Base-by-base conservation (phyloP, 1,140 invertebrate genomes). In the Cryptotermes secundus region DNA sequence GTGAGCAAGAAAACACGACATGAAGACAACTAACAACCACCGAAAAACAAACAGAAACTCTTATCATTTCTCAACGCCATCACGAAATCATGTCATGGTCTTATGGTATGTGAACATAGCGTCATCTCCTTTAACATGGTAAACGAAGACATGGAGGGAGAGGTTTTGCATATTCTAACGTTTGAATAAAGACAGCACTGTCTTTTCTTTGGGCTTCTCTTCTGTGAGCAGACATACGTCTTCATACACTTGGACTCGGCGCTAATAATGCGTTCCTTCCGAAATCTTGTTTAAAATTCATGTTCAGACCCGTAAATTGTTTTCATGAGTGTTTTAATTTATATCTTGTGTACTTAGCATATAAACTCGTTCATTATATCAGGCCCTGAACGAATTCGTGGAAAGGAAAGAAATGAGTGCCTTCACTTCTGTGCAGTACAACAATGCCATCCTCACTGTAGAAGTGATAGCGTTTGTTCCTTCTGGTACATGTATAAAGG, bases 51-150 rank as follows among this genome's bases (percentile, higher is more conserved):
- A 59, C 53, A 72, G 26, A 72, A 72, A 31, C 9, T 72, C 59
- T 72, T 72, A n/a, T 2, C 59, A 72, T 72, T 72, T 72, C 59
- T 72, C 59, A 72, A 31, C 59, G 59, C 59, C 59, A 31, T 72
- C 59, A 72, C 59, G n/a, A 72, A 72, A 31, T 31, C 59, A 72
- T 72, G 59, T 72, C 59, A 72, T 72, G 59, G 26, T 72, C 59
- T 72, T 72, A 31, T n/a, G 59, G 59, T 14, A 72, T 31, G 16
- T 31, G 59, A 31, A 31, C 59, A 72, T 4, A 12, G 26, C 59
- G 26, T 72, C 59, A 72, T 72, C 59, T 26, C 59, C 59, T 72
- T 72, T 72, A 26, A n/a, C 59, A 31, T 31, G 59, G 26, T 59
- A 59, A n/a, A 7, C 19, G 53, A 14, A 42, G 53, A 59, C 6